phyloP scores from a whole-genome alignment of 2,113 vertebrate species.

The Heliornis fulica region DNA sequence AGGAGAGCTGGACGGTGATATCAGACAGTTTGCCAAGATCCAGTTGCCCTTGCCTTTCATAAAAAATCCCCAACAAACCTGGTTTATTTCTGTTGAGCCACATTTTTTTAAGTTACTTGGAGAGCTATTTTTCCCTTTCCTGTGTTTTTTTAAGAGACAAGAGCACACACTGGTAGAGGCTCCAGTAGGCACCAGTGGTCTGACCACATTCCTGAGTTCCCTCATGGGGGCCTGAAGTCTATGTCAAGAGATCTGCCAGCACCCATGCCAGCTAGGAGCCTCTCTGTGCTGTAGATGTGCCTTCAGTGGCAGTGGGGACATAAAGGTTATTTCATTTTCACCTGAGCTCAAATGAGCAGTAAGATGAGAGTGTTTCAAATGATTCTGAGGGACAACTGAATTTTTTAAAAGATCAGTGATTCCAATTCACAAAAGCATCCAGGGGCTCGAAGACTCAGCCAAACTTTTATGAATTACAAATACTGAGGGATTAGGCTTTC shows the following conservation, averaged over 20 bases:
- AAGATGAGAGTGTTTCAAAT: background rate
- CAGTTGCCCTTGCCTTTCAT: background rate
- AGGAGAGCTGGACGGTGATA: background rate
- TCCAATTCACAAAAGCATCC: background rate
- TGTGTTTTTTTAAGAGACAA: background rate
- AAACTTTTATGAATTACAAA: slow-evolving; percentile 21
- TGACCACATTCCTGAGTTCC: background rate
- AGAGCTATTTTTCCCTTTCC: background rate
- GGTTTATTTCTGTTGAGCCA: background rate
- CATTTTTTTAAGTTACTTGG: background rate
- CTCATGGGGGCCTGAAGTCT: background rate
- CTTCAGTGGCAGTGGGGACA: background rate
- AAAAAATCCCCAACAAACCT: background rate
- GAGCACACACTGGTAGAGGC: background rate
- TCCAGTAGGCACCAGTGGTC: background rate
- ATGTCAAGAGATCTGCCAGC: background rate
- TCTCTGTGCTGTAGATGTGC: background rate
- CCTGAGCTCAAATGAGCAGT: background rate
- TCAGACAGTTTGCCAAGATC: background rate
- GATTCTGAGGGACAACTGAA: background rate
- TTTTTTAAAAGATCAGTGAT: background rate
- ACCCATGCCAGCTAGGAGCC: background rate
- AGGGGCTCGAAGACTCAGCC: background rate
- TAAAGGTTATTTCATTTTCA: background rate
- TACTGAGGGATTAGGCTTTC: slow-evolving; percentile 36